Evolutionary conservation across 2,113 vertebrate genomes (phyloP), one percentile per base, ranked within the genome.

Genomic region (Mungos mungo): DNA sequence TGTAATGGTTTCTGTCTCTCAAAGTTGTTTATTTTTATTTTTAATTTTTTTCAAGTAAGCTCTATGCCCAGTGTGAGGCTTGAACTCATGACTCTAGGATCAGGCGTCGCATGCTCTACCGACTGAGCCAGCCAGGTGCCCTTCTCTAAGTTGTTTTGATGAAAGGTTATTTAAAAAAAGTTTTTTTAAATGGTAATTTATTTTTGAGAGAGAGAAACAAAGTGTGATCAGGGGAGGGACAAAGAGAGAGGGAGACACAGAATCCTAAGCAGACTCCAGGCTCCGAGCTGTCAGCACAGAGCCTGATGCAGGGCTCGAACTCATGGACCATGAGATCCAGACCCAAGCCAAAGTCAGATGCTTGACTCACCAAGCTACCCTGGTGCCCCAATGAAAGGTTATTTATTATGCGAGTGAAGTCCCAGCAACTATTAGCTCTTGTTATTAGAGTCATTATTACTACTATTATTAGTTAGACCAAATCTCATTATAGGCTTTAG

Each of bases 401-500:
- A 45, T 47, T 76, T 45, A 76, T 95, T 88, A 57, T 45, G 2
- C 25, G 13, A 72, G 50, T 71, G 33, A 81, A 86, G 9, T 81
- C 9, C 45, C 27, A 69, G 52, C 7, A 87, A 3, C 41, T 83
- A 29, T 93, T 74, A 84, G 13, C 11, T 72, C 38, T 89, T 81
- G 2, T 79, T 77, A 7, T 65, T 91, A 25, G 38, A 76, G 33
- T 63, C 54, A 35, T 60, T 63, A 2, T 66, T 66, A n/a, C 77
- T 88, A 90, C 3, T 87, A 18, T 38, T 90, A 57, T 14, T 85
- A 63, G 92, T 97, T 92, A 21, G 23, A 74, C 88, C 92, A 81
- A 81, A 94, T 83, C 21, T 31, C 0, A n/a, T 79, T 80, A 52
- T 69, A 57, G 31, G 25, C 33, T 82, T 92, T 89, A 95, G 52